Percentiles rank a stretch among this genome's conserved stretches.
These are phyloP conservation scores for Spodoptera litura DNA, from an alignment of 1,140 invertebrate genomes.

Conservation along the genomic window DNA sequence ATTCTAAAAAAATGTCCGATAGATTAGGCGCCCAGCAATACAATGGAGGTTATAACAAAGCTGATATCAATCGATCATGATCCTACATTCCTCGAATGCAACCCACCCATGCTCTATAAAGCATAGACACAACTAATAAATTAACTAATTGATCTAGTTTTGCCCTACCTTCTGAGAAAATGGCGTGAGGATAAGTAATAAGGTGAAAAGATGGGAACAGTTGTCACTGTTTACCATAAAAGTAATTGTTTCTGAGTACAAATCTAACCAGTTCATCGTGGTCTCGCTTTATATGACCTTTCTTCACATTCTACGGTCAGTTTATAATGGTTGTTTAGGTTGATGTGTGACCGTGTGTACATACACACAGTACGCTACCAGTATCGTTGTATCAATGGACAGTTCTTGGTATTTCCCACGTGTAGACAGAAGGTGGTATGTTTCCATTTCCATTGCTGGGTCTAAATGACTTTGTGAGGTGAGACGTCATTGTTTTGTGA, in stretches of 20 bases:
- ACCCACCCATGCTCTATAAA: not conserved
- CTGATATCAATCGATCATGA: too few species aligned
- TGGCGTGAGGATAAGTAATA: slow-evolving; percentile 23
- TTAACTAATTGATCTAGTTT: slow-evolving; percentile 32
- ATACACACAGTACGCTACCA: too few species aligned
- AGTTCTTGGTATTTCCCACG: slow-evolving; percentile 44
- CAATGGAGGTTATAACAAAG: too few species aligned
- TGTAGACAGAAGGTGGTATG: not conserved
- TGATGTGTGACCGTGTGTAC: too few species aligned
- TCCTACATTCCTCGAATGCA: not conserved
- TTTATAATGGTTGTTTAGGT: too few species aligned
- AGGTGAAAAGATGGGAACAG: slow-evolving; percentile 3
- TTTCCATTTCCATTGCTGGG: slow-evolving; percentile 29
- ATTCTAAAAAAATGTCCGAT: too few species aligned
- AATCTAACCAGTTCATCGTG: too few species aligned
- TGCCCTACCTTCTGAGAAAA: slow-evolving; percentile 15
- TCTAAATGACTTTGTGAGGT: not conserved
- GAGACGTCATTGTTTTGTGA: not conserved
- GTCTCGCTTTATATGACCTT: too few species aligned
- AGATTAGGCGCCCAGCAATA: too few species aligned
- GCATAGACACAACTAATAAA: not conserved
- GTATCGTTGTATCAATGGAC: slow-evolving; percentile 1
- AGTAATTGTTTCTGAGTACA: slow-evolving; percentile 3
- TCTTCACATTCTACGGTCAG: too few species aligned
- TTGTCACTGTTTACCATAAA: slow-evolving; percentile 16